Conservation (phyloP, 2,113 vertebrate species). For the Melospiza melodia region DNA sequence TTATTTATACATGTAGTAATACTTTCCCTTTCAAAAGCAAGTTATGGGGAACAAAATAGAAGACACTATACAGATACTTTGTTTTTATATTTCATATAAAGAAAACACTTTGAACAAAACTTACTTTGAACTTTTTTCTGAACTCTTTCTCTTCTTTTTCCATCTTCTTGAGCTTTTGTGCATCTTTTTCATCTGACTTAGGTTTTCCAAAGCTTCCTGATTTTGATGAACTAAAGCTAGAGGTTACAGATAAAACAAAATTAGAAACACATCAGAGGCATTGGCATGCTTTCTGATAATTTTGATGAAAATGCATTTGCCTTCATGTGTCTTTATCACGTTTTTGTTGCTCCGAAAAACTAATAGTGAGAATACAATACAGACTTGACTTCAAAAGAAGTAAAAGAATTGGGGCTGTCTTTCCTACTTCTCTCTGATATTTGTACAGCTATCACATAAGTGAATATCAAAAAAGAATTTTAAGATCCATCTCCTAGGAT, state of each 20-base stretch:
- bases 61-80: background rate
- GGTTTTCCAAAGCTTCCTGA: background rate
- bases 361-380: background rate
- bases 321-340: background rate
- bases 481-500: background rate
- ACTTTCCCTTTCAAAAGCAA: background rate
- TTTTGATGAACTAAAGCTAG: slow-evolving; percentile 44
- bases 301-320: background rate
- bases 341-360: background rate
- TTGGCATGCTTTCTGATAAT: background rate
- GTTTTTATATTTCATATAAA: background rate
- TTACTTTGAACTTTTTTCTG: slow-evolving; percentile 92
- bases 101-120: slow-evolving; percentile 76
- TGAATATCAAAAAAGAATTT: background rate
- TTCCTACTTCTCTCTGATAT: background rate
- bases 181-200: slow-evolving; percentile 68
- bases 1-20: background rate
- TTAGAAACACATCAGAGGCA: background rate
- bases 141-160: slow-evolving; percentile 93
- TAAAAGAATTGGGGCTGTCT: background rate
- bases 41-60: background rate
- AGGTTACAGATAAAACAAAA: slow-evolving; percentile 12
- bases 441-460: background rate
- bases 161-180: slow-evolving; percentile 83
- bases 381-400: background rate